Percentiles rank a stretch among this genome's conserved stretches.
phyloP scores from a whole-genome alignment of 2,888 invertebrate species.

The Lamellibrachia columna region DNA sequence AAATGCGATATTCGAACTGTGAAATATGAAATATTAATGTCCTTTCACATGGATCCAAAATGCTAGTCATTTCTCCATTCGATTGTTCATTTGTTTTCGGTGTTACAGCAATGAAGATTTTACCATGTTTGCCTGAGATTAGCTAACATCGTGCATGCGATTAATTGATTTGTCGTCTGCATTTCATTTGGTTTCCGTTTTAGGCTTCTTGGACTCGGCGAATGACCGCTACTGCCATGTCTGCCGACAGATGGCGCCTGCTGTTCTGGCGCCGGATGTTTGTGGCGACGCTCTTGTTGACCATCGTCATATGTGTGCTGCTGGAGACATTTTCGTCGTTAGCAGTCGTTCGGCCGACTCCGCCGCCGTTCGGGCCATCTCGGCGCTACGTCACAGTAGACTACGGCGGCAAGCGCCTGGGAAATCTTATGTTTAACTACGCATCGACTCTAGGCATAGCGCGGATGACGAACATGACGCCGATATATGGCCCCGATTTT shows the following conservation, averaged over 20 bases:
- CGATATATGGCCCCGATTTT: constrained; percentile 44
- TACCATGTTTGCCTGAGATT: too few relatives aligned
- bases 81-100: too few relatives aligned
- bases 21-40: too few relatives aligned
- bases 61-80: too few relatives aligned
- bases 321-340: not conserved
- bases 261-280: not conserved
- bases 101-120: too few relatives aligned
- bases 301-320: not conserved
- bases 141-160: too few relatives aligned
- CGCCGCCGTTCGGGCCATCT: not conserved
- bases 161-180: not conserved
- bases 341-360: not conserved
- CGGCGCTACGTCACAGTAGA: not conserved
- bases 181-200: not conserved
- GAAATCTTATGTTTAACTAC: constrained; percentile 56
- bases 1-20: too few relatives aligned
- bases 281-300: not conserved
- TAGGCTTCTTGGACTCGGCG: not conserved
- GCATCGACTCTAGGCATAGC: constrained; percentile 51
- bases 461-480: constrained; percentile 47
- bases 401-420: constrained; percentile 41
- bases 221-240: not conserved
- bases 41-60: too few relatives aligned
- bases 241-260: not conserved